Evolutionary conservation across 2,797 vertebrate genomes (phyloP), one percentile per base, ranked within the genome.

Genomic region (Danio kyathit): DNA sequence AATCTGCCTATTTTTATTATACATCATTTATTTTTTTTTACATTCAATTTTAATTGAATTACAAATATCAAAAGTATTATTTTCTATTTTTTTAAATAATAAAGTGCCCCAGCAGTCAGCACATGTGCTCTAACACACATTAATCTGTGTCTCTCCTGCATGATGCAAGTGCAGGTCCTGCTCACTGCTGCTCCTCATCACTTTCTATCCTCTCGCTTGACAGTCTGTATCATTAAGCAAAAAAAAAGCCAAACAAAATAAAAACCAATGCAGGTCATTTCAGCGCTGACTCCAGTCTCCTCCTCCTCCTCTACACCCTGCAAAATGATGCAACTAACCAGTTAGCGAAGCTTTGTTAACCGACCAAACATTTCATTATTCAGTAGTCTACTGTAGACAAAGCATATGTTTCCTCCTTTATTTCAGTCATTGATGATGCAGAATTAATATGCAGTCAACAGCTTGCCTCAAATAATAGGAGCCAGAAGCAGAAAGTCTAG

Each of bases 401-500:
- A 67, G 70, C 56, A 60, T 63, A 17, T 41, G n/a, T 65, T 54
- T 48, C 52, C 13, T 57, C 49, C n/a, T 73, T 79, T 79, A 79
- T 85, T 57, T 69, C 59, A 14, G 61, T 40, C 29, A 5, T 65
- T 38, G 52, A 79, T 89, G 89, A 91, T 91, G 89, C 76, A 60
- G 60, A 92, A 94, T 94, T 92, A 93, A 90, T 90, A 93, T 93
- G 92, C 92, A 91, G 89, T 89, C 88, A 90, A 86, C 87, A 74
- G 85, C 88, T 88, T 52, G 86, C 81, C 84, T 89, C 71, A 84
- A 88, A 91, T 91, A 91, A 91, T 90, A 88, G 88, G 81, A 84
- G 83, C 90, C 81, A 69, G 86, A 89, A 88, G 82, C 89, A 83
- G 89, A 80, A 87, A 89, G 83, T 83, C 86, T 84, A 84, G 43